Base-by-base conservation (phyloP, 1,140 invertebrate genomes). In the Aphaenogaster ashmeadi region DNA sequence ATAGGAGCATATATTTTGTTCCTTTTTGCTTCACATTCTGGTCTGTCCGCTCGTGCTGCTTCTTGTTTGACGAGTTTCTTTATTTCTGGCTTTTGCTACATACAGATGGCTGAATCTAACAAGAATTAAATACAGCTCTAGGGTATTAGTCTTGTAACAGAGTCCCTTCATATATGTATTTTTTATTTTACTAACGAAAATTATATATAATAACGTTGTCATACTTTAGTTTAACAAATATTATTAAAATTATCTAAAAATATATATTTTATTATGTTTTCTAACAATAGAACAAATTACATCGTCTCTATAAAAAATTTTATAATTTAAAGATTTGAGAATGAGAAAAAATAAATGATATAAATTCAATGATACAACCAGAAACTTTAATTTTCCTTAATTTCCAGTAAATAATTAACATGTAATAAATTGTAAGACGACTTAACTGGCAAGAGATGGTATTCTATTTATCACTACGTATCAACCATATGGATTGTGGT, bases 51-150 rank as follows among this genome's bases (percentile, higher is more conserved):
- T 58, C 38, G 38, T 83, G 64, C 36, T 71, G 47, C 18, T 84
- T 83, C 38, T 60, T 47, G 67, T 74, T 60, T 41, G 41, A 60
- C 21, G 52, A 56, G 47, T 58, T 74, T 60, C 69, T 84, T 74
- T 84, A 75, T 84, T 84, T 84, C n/a, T 75, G 62, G 36, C 52
- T 72, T 71, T 54, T 74, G 27, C 41, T 72, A 83, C 64, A n/a
- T 56, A 67, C 38, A 71, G 38, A 72, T 74, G 3, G 41, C 38
- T 72, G 50, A 7, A 58, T 60, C 27, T 47, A 74, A 72, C 67
- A 27, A 74, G 54, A 50, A 60, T 74, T 74, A 83, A 36, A 27
- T 72, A 47, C 7, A 6, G 15, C 5, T 69, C 9, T 41, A 9
- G 60, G 8, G 15, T 64, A 80, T 67, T 52, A 67, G 13, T 52